Evolutionary conservation across 2,113 vertebrate genomes (phyloP), one percentile per base, ranked within the genome.

Genomic region (Grus americana): DNA sequence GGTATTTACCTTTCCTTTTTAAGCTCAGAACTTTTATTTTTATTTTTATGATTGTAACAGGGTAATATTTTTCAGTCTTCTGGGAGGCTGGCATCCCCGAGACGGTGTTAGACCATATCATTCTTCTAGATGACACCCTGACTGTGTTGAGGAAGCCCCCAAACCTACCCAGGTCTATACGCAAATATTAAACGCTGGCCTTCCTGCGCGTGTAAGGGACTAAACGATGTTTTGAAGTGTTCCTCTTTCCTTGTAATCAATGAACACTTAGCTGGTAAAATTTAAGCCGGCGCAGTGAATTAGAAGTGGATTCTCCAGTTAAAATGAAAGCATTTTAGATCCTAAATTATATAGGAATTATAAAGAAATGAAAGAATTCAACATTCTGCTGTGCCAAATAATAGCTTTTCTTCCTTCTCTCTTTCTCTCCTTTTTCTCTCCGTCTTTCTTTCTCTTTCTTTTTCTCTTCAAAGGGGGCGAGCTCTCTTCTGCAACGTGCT

Each of bases 1-100:
- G 22, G 46, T 90, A 76, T 93, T 95, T 91, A 67, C 80, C 91
- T 91, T 78, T 72, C 36, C 26, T 85, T 68, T 63, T 47, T 78
- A 54, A 88, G 19, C 50, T 42, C 4, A 1, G 42, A 88, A 88
- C 88, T 92, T 79, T 29, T 22, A 10, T 72, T 94, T 86, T 63
- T 42, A 10, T 75, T 82, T 88, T 86, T 50, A 38, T 0, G 1
- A 32, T 30, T 38, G 59, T 36, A 67, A 23, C 6, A 8, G 47
- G 62, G 63, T 61, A 89, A 55, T 10, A 23, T 59, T 88, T 59
- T 85, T 82, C 34, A 34, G 1, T 66, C 72, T 82, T 57, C 46
- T 22, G 86, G n/a, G 75, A 73, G 30, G 18, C 59, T 95, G 63
- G 42, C 50, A 47, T 75, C 73, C 65, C 79, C 22, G 34, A 22